A percentile compares a stretch with the other conserved stretches of the same genome.
Conservation (phyloP, 2,888 invertebrate genomes). For the Drosophila neotestacea region DNA sequence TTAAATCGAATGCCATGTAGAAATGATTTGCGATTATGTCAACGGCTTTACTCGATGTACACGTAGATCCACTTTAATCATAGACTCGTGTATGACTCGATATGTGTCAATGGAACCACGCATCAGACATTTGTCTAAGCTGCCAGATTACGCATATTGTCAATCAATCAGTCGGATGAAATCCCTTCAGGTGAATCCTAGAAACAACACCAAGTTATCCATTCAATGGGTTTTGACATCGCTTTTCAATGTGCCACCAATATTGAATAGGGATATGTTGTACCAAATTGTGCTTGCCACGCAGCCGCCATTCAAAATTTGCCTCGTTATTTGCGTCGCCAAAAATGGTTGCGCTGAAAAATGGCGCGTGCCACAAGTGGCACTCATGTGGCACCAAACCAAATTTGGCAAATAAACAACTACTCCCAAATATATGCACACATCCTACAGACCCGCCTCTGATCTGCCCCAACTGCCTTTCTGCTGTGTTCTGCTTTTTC, state of each 20-base stretch:
- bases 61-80: constrained; percentile 36
- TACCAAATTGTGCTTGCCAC: constrained; percentile 8
- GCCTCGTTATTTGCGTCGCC: constrained; percentile 60
- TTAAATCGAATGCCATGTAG: constrained; percentile 40
- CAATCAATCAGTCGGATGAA: constrained; percentile 62
- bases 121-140: constrained; percentile 56
- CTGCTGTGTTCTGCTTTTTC: neutral
- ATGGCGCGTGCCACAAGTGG: constrained; percentile 67
- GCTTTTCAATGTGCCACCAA: constrained; percentile 11
- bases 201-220: constrained; percentile 40
- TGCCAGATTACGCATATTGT: constrained; percentile 62
- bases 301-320: constrained; percentile 42
- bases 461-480: neutral
- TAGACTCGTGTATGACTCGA: constrained; percentile 22
- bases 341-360: constrained; percentile 46
- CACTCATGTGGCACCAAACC: constrained; percentile 55
- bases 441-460: constrained; percentile 6
- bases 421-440: constrained; percentile 39
- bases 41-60: constrained; percentile 6
- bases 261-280: neutral
- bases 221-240: constrained; percentile 43
- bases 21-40: constrained; percentile 41
- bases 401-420: constrained; percentile 48
- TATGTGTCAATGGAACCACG: constrained; percentile 18
- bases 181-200: constrained; percentile 28